A percentile compares a stretch with the other conserved stretches of the same genome.
phyloP scores from a whole-genome alignment of 2,113 vertebrate species.

The Phaethon lepturus region DNA sequence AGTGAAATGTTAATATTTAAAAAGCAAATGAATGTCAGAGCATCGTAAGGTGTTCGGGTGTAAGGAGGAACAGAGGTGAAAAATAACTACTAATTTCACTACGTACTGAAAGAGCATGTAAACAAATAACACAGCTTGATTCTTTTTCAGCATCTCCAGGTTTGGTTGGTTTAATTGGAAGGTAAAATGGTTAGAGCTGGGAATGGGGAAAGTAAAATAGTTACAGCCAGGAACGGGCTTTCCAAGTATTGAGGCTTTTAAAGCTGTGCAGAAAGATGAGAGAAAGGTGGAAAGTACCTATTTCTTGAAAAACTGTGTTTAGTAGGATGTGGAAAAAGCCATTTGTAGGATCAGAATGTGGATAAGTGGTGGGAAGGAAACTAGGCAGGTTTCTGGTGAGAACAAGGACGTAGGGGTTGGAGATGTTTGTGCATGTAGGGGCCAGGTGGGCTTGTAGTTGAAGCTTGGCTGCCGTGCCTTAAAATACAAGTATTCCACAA shows the following conservation, averaged over 20 bases:
- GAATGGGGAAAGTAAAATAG: neutral
- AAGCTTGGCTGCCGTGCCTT: neutral
- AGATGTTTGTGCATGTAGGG: neutral
- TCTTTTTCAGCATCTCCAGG: neutral
- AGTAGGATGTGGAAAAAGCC: neutral
- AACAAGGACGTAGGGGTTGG: neutral
- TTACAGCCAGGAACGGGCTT: neutral
- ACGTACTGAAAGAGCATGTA: neutral
- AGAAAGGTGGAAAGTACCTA: neutral
- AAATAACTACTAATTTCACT: neutral
- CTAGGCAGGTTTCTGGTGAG: neutral
- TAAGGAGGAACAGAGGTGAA: neutral
- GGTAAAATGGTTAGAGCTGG: neutral
- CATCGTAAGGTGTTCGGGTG: neutral
- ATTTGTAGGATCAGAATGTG: neutral
- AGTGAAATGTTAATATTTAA: neutral
- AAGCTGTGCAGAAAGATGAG: neutral
- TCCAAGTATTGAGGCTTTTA: neutral
- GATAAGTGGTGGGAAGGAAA: neutral
- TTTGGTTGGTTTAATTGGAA: neutral
- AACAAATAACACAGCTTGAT: neutral
- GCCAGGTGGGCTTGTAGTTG: neutral
- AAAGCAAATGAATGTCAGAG: neutral
- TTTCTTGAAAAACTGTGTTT: neutral
- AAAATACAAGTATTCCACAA: neutral